Evolutionary conservation across 2,113 vertebrate species (phyloP), one percentile per base, ranked within the genome.

Genomic region (Australoheros scitulus): DNA sequence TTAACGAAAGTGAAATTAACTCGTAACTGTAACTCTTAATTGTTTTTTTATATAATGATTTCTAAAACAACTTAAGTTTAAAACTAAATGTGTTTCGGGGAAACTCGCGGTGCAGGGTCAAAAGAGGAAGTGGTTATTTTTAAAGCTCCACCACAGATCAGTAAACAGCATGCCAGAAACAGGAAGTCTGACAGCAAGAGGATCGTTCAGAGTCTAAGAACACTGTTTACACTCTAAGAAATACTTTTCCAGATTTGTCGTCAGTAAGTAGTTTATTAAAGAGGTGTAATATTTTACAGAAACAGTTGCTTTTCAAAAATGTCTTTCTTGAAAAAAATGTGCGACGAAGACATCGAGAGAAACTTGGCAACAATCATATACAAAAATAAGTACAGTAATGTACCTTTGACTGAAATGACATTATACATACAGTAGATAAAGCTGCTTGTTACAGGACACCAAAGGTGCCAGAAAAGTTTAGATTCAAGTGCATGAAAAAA

Each of bases 101-200:
- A 80, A 86, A 81, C 20, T 32, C 1, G 60, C 14, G 65, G 38
- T 80, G 32, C 15, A 3, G 1, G 24, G 22, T 32, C n/a, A 61
- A 64, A 90, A 89, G 75, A 83, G 90, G 90, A 94, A 92, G 91
- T 91, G 85, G 87, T 79, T 81, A 74, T 52, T 60, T 68, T 26
- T 75, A 22, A 24, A 15, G 58, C 78, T 70, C 22, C 43, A 60
- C 76, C 84, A 76, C 83, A 82, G 52, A 77, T 29, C 6, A n/a
- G 36, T 36, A 52, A 81, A 36, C 61, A 15, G 76, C 32, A 13
- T 41, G 29, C 34, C 13, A 7, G 7, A 64, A 43, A 79, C 84
- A 81, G 92, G 90, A 91, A 91, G 64, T n/a, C 52, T 56, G 20
- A 79, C 57, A 50, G 6, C 2, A 43, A n/a, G 2, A 50, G 15